A percentile compares a stretch with the other conserved stretches of the same genome.
phyloP scores from a whole-genome alignment of 1,140 invertebrate genomes.

The Leptestheria dahalacensis region DNA sequence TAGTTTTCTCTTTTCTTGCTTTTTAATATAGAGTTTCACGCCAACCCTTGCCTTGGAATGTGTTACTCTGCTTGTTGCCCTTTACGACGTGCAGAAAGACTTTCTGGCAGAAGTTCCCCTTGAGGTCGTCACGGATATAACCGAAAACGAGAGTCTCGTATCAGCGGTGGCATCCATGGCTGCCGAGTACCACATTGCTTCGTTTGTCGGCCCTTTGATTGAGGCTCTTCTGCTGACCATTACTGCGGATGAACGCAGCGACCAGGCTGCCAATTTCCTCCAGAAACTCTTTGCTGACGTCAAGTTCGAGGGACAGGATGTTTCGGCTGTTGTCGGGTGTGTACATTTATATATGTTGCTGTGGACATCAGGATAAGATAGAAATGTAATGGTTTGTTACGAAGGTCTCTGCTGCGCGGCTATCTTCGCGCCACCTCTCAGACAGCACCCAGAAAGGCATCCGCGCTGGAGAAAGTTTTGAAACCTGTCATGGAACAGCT shows the following conservation, averaged over 20 bases:
- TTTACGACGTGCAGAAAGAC: constrained; percentile 15
- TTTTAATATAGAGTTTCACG: constrained; percentile 4
- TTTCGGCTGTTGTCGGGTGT: constrained; percentile 7
- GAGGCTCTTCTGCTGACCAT: constrained; percentile 1
- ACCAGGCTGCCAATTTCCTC: background rate
- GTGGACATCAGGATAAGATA: background rate
- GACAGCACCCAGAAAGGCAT: background rate
- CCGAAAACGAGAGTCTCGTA: background rate
- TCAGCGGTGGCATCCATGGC: constrained; percentile 6
- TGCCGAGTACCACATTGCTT: background rate
- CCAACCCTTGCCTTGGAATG: constrained; percentile 1
- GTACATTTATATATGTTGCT: background rate
- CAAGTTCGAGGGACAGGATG: background rate
- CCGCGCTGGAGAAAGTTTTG: background rate
- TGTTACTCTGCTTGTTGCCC: constrained; percentile 16
- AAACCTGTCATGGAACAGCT: background rate
- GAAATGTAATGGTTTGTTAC: background rate
- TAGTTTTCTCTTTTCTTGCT: background rate
- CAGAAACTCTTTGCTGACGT: background rate
- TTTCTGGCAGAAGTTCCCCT: background rate
- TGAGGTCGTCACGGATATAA: constrained; percentile 3
- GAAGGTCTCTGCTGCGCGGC: constrained; percentile 1
- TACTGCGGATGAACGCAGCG: no score
- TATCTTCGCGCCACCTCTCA: background rate
- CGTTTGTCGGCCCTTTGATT: constrained; percentile 8